Evolutionary conservation across 2,113 vertebrate genomes (phyloP).

Genomic region (Tachysurus fulvidraco): DNA sequence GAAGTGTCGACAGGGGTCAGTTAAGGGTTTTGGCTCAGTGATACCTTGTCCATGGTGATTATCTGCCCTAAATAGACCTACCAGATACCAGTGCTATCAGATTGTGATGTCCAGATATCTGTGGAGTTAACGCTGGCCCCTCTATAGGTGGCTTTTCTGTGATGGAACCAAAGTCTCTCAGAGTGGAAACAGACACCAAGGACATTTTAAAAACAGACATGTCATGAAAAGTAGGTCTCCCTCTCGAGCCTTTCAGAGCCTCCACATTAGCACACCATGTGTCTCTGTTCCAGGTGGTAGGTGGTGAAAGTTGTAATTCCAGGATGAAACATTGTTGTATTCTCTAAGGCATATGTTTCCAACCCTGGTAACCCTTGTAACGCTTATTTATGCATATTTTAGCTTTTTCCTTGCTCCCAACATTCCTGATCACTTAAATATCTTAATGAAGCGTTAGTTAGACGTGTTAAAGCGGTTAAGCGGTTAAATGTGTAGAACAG

Average conservation of each 20-base stretch:
- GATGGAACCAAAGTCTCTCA: conserved; percentile 62
- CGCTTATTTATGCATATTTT: background rate
- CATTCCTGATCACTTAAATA: background rate
- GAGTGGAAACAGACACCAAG: conserved; percentile 51
- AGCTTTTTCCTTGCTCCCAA: background rate
- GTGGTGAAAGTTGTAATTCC: background rate
- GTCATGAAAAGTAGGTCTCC: conserved; percentile 53
- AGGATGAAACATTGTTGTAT: background rate
- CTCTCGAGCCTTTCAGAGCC: conserved; percentile 52
- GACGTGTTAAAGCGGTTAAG: no score
- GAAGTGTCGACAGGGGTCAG: conserved; percentile 18
- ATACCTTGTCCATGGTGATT: conserved; percentile 4
- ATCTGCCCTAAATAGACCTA: conserved; percentile 59
- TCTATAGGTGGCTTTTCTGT: conserved; percentile 67
- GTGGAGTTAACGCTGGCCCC: conserved; percentile 34
- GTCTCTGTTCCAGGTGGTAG: conserved; percentile 43
- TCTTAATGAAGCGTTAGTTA: background rate
- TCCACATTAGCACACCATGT: conserved; percentile 58
- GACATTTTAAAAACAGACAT: conserved; percentile 68
- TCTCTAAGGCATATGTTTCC: background rate
- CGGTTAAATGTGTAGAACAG: no score
- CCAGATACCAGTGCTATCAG: conserved; percentile 58
- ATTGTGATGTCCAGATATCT: conserved; percentile 59
- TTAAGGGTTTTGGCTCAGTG: conserved; percentile 31
- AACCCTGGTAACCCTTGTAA: background rate